A percentile compares a stretch with the other conserved stretches of the same genome.
These are phyloP conservation scores for Marmota monax DNA, from an alignment of 2,113 vertebrate species.

Conservation along the genomic window DNA sequence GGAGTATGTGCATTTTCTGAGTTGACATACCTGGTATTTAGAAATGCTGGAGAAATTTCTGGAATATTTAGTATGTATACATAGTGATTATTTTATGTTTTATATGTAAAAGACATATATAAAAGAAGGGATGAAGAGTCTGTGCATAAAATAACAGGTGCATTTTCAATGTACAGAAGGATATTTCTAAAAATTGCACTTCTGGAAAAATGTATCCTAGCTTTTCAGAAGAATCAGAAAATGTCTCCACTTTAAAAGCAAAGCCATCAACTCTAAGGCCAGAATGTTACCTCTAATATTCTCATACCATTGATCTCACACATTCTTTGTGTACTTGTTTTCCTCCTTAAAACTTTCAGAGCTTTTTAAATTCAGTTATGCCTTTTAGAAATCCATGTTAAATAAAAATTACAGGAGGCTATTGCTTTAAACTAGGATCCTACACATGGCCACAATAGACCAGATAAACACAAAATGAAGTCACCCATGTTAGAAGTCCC, in stretches of 20 bases:
- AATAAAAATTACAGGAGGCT: neutral
- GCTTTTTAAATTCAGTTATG: neutral
- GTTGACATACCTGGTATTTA: neutral
- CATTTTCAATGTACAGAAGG: neutral
- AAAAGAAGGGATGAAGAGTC: neutral
- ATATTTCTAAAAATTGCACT: neutral
- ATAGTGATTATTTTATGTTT: slow-evolving; percentile 17
- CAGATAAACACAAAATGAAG: neutral
- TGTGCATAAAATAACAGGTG: neutral
- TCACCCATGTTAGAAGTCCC: neutral
- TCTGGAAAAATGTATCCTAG: neutral
- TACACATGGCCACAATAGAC: neutral
- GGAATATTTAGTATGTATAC: neutral
- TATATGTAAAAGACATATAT: neutral
- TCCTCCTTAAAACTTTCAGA: neutral
- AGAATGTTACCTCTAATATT: neutral
- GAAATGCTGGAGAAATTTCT: neutral
- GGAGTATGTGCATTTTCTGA: neutral
- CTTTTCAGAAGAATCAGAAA: neutral
- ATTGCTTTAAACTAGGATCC: neutral
- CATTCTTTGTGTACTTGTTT: neutral
- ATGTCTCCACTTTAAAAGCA: neutral
- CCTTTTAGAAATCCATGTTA: neutral
- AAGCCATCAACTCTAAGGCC: neutral
- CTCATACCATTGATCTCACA: neutral